Conservation (phyloP, 2,113 vertebrate genomes). For the Drymodes brunneopygia region DNA sequence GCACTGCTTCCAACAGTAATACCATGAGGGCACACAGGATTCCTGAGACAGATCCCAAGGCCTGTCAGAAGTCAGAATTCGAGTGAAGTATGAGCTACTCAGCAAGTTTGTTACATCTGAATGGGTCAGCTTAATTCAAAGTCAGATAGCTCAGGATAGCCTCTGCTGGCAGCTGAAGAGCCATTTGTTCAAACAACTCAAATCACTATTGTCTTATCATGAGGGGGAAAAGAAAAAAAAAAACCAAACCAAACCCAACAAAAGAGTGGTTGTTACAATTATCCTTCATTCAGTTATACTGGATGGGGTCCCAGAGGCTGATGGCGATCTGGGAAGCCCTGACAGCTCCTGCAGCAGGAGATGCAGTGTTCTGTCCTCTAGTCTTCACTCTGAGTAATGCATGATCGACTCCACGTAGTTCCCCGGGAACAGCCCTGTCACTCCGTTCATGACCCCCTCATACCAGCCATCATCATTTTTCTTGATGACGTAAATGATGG, state of each 20-base stretch:
- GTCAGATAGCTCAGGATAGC: conserved; percentile 58
- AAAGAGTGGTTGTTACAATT: conserved; percentile 63
- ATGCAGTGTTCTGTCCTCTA: not conserved
- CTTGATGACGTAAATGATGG: conserved; percentile 99
- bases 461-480: conserved; percentile 99
- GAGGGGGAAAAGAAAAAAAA: not conserved
- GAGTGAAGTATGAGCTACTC: conserved; percentile 42
- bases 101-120: conserved; percentile 30
- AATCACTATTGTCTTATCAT: conserved; percentile 69
- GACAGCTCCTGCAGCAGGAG: conserved; percentile 46
- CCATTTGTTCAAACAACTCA: conserved; percentile 70
- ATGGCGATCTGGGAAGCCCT: conserved; percentile 58
- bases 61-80: conserved; percentile 55
- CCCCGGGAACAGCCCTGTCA: conserved; percentile 96
- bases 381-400: conserved; percentile 95
- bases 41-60: conserved; percentile 73
- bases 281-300: conserved; percentile 71
- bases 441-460: conserved; percentile 95
- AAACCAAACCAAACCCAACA: not conserved
- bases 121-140: conserved; percentile 54
- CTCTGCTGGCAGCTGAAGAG: conserved; percentile 66
- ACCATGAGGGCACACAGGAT: conserved; percentile 18
- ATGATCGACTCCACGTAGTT: conserved; percentile 99
- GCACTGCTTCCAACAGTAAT: conserved; percentile 36
- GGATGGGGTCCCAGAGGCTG: conserved; percentile 54